Conservation (phyloP, 2,113 vertebrate genomes). For the Cyphomyrus plagiostoma region DNA sequence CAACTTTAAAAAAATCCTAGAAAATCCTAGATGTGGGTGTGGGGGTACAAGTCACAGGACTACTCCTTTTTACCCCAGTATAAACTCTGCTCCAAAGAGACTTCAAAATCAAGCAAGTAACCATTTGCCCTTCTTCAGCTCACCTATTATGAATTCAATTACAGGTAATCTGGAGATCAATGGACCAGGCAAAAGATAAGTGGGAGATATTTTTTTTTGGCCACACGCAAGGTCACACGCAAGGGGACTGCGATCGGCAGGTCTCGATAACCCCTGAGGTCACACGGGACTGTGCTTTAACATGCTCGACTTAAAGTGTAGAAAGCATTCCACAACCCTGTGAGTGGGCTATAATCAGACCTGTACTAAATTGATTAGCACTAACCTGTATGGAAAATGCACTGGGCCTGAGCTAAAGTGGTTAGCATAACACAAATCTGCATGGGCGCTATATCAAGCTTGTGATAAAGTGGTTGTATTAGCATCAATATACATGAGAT, state of each 20-base stretch:
- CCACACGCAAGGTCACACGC: neutral
- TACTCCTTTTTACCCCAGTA: neutral
- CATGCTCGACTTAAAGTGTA: neutral
- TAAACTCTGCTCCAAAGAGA: slow-evolving; percentile 18
- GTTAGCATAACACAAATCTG: neutral
- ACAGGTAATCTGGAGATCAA: slow-evolving; percentile 27
- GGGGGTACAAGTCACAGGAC: neutral
- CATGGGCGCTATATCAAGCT: neutral
- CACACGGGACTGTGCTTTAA: neutral
- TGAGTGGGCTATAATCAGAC: neutral
- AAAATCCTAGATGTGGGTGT: neutral
- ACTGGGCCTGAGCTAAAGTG: neutral
- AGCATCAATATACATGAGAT: neutral
- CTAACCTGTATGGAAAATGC: neutral
- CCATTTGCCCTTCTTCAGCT: slow-evolving; percentile 31
- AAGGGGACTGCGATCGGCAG: neutral
- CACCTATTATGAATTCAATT: slow-evolving; percentile 33
- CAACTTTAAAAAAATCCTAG: neutral
- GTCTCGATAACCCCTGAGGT: neutral
- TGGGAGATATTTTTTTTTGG: slow-evolving; percentile 1
- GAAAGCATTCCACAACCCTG: neutral
- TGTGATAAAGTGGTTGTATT: neutral
- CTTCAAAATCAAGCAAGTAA: slow-evolving; percentile 14
- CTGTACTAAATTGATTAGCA: neutral
- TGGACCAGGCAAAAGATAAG: slow-evolving; percentile 23